Conservation (phyloP, 2,888 invertebrate genomes). For the Pelosia muscerda region DNA sequence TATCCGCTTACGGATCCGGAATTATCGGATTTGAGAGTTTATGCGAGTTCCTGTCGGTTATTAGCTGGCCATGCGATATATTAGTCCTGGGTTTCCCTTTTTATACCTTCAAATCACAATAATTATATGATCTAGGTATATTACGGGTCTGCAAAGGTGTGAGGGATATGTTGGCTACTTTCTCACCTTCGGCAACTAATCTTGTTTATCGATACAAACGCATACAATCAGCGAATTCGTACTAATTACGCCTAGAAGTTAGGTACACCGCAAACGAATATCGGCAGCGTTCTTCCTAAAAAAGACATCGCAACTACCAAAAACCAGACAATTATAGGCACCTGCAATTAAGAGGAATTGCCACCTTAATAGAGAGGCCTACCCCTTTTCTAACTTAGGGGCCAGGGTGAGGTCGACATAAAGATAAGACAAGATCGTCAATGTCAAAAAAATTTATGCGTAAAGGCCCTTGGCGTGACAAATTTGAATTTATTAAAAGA, state of each 20-base stretch:
- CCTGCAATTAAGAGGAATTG: too few species aligned
- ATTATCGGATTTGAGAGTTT: conserved; percentile 41
- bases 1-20: conserved; percentile 54
- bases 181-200: too few species aligned
- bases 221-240: background rate
- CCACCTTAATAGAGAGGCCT: too few species aligned
- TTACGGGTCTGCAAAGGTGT: background rate
- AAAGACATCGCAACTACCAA: too few species aligned
- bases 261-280: background rate
- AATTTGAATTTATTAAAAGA: background rate
- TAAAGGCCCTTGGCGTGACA: background rate
- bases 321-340: too few species aligned
- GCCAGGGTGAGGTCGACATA: too few species aligned
- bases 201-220: background rate
- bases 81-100: background rate
- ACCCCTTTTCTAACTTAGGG: too few species aligned
- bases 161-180: too few species aligned
- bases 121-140: too few species aligned
- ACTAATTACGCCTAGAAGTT: background rate
- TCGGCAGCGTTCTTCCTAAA: too few species aligned
- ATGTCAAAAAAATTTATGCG: background rate
- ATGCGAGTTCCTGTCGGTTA: conserved; percentile 10
- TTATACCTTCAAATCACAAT: too few species aligned
- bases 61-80: conserved; percentile 1
- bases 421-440: too few species aligned